phyloP scores from a whole-genome alignment of 2,888 invertebrate species.

The Sarcophaga subvicina region DNA sequence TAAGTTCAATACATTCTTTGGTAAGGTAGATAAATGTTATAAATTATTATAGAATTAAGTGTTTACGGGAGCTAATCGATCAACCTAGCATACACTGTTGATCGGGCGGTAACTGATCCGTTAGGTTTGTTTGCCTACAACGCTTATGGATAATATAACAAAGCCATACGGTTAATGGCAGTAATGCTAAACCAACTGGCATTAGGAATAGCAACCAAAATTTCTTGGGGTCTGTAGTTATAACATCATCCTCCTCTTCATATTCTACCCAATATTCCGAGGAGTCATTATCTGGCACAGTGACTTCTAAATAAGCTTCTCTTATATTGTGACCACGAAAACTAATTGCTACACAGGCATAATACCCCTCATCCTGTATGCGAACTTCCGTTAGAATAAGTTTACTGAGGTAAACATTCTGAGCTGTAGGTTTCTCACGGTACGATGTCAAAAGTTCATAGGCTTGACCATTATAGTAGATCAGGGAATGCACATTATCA shows the following conservation, averaged over 20 bases:
- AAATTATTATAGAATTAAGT: neutral
- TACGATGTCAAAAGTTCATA: slow-evolving; percentile 78
- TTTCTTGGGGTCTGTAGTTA: slow-evolving; percentile 72
- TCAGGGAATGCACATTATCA: slow-evolving; percentile 74
- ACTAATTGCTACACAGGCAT: slow-evolving; percentile 80
- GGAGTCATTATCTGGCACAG: slow-evolving; percentile 73
- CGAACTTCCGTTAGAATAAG: slow-evolving; percentile 78
- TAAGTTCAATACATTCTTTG: slow-evolving; percentile 12
- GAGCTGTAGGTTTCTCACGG: slow-evolving; percentile 77
- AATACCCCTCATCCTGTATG: slow-evolving; percentile 76
- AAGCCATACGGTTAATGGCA: slow-evolving; percentile 79
- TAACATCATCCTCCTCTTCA: slow-evolving; percentile 70
- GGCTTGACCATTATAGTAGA: slow-evolving; percentile 77
- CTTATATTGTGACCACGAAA: slow-evolving; percentile 79
- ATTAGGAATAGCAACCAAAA: slow-evolving; percentile 79
- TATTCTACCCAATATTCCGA: slow-evolving; percentile 77
- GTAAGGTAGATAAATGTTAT: neutral
- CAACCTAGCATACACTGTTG: slow-evolving; percentile 74
- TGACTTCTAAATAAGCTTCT: slow-evolving; percentile 78
- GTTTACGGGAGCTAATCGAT: slow-evolving; percentile 1
- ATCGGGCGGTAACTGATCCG: slow-evolving; percentile 55
- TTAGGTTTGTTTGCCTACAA: slow-evolving; percentile 59
- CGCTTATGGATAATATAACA: slow-evolving; percentile 76
- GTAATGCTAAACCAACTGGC: slow-evolving; percentile 78
- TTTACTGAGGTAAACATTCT: slow-evolving; percentile 79